A percentile compares a stretch with the other conserved stretches of the same genome.
These are phyloP conservation scores for Eudasyphora cyanicolor DNA, from an alignment of 2,888 invertebrate genomes.

Conservation along the genomic window DNA sequence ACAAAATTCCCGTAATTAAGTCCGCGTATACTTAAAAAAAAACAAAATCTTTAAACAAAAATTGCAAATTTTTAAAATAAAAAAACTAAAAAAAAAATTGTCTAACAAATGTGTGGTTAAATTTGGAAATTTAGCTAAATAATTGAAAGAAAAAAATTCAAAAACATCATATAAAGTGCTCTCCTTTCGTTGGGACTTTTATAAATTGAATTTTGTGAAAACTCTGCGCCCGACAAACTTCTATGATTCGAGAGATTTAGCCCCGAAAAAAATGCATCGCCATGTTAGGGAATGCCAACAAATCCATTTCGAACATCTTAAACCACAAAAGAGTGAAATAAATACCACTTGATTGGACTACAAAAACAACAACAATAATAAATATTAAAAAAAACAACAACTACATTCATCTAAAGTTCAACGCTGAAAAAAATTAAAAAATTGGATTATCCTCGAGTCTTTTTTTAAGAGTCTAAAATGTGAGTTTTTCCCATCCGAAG, in stretches of 20 bases:
- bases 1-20: conserved; percentile 41
- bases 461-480: no score
- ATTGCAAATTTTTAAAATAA: neutral
- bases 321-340: conserved; percentile 76
- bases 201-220: neutral
- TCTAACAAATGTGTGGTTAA: neutral
- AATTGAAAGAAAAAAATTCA: neutral
- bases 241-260: conserved; percentile 65
- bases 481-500: neutral
- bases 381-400: conserved; percentile 40
- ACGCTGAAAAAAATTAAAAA: conserved; percentile 24
- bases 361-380: conserved; percentile 44
- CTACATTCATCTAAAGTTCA: conserved; percentile 48
- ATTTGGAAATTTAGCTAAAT: neutral
- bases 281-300: conserved; percentile 66
- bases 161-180: neutral
- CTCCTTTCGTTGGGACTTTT: neutral
- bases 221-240: conserved; percentile 23
- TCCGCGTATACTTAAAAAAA: conserved; percentile 65
- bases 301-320: conserved; percentile 67
- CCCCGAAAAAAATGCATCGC: conserved; percentile 67
- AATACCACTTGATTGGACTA: conserved; percentile 75
- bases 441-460: neutral
- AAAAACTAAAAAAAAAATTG: neutral
- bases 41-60: conserved; percentile 35